Conservation (phyloP, 2,888 invertebrate species). For the Celastrina argiolus region DNA sequence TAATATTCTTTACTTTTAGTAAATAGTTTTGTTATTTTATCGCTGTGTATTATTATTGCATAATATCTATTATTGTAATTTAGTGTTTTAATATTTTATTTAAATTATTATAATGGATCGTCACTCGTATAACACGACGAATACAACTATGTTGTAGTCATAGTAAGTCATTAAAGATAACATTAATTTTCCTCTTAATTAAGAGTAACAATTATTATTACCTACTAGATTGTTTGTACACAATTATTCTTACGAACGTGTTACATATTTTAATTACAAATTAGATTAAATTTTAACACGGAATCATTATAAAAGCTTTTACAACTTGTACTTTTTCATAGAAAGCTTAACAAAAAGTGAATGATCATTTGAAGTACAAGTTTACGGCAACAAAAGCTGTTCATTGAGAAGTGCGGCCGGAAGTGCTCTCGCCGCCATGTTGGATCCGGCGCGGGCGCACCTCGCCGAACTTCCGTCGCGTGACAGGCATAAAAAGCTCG, state of each 20-base stretch:
- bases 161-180: neutral
- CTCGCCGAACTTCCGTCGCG: slow-evolving; percentile 70
- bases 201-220: neutral
- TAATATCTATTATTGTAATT: too few species aligned
- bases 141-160: neutral
- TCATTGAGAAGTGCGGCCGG: slow-evolving; percentile 71
- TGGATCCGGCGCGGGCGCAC: slow-evolving; percentile 75
- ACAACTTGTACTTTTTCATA: neutral
- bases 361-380: slow-evolving; percentile 30
- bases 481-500: slow-evolving; percentile 71
- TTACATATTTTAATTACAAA: neutral
- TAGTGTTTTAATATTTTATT: neutral
- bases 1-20: too few species aligned
- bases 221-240: neutral
- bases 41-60: too few species aligned
- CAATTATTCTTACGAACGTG: neutral
- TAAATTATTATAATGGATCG: neutral
- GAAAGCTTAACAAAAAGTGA: slow-evolving; percentile 8
- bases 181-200: slow-evolving; percentile 8
- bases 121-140: neutral
- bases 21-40: too few species aligned
- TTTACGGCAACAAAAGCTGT: slow-evolving; percentile 41
- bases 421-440: slow-evolving; percentile 77
- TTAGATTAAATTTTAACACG: neutral
- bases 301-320: too few species aligned